A percentile compares a stretch with the other conserved stretches of the same genome.
Evolutionary conservation across 2,888 invertebrate species (phyloP).

Genomic region (Aromia moschata): DNA sequence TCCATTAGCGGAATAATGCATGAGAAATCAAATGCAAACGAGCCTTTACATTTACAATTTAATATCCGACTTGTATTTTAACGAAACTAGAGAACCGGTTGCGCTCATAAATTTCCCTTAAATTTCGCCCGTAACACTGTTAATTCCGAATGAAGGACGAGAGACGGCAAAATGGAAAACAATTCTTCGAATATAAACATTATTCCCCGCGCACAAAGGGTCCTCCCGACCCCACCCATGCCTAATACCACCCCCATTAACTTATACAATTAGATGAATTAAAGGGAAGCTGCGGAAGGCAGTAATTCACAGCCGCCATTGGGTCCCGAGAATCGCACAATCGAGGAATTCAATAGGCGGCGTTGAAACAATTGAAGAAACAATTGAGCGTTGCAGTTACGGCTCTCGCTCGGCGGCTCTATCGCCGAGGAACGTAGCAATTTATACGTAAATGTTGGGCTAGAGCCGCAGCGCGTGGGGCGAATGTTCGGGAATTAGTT

Average conservation of each 20-base stretch:
- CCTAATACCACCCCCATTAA: conserved; percentile 46
- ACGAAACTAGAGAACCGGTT: no score
- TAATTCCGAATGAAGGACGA: conserved; percentile 5
- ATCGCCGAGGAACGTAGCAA: conserved; percentile 51
- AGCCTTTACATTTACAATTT: no score
- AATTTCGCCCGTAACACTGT: not conserved
- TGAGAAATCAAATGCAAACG: no score
- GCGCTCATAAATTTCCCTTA: no score
- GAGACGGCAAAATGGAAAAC: conserved; percentile 12
- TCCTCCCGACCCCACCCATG: conserved; percentile 25
- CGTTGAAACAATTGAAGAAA: conserved; percentile 46
- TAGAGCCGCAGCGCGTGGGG: conserved; percentile 30
- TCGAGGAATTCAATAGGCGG: conserved; percentile 53
- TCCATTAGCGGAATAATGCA: no score
- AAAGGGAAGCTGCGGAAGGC: conserved; percentile 49
- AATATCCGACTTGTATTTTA: no score
- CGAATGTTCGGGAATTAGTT: no score
- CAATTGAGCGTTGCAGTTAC: conserved; percentile 54
- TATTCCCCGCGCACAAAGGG: conserved; percentile 21
- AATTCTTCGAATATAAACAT: conserved; percentile 20
- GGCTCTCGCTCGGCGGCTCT: conserved; percentile 42
- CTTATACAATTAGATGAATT: conserved; percentile 53
- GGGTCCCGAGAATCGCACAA: conserved; percentile 51
- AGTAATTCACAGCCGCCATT: conserved; percentile 54
- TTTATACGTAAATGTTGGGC: conserved; percentile 52